A percentile compares a stretch with the other conserved stretches of the same genome.
Evolutionary conservation across 2,888 invertebrate species (phyloP).

Genomic region (Megalurothrips usitatus): DNA sequence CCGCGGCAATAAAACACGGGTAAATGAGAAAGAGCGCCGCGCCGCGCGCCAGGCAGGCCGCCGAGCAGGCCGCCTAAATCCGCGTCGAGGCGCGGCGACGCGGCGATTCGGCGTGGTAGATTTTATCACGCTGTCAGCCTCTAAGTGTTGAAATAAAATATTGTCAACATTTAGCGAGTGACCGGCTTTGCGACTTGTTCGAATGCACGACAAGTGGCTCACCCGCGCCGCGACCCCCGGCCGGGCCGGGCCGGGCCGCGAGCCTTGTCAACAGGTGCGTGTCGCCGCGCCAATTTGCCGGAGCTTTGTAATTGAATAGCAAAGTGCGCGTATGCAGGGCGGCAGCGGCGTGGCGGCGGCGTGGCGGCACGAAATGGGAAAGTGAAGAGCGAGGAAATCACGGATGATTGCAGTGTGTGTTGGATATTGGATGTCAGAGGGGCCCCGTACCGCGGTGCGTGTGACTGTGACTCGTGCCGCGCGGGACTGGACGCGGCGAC

Average conservation of each 20-base stretch:
- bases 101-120: slow-evolving; percentile 14
- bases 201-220: slow-evolving; percentile 14
- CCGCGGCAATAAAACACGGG: not conserved
- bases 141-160: slow-evolving; percentile 25
- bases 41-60: no score
- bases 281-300: not conserved
- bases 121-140: slow-evolving; percentile 18
- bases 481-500: no score
- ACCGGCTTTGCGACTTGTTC: slow-evolving; percentile 19
- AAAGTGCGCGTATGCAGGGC: no score
- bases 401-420: not conserved
- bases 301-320: no score
- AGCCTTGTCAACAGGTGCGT: not conserved
- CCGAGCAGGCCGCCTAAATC: slow-evolving; percentile 11
- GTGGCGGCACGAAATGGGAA: no score
- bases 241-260: not conserved
- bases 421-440: not conserved
- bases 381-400: no score
- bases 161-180: slow-evolving; percentile 19
- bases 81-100: not conserved
- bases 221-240: not conserved
- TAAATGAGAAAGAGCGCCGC: not conserved
- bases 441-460: not conserved
- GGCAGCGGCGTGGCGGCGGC: no score
- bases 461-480: no score